Evolutionary conservation across 2,797 vertebrate genomes (phyloP), one percentile per base, ranked within the genome.

Genomic region (Chrysocyon brachyurus): DNA sequence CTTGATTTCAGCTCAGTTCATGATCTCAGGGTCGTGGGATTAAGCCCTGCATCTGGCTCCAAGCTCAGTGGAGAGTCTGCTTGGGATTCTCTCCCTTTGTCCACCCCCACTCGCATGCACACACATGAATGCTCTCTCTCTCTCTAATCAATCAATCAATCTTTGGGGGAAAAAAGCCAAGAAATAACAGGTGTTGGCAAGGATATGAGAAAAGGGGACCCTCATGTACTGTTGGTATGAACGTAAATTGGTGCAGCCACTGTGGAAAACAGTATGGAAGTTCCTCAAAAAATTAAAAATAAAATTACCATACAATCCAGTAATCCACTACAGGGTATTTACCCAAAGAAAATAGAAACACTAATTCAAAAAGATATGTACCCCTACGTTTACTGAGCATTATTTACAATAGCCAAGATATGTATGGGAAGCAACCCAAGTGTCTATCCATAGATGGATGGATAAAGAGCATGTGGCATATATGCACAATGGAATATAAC

Each of bases 401-500:
- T 4, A 46, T 28, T 46, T 31, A 31, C 26, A 28, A 26, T 17
- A 31, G 26, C 46, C 46, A 31, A 16, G 28, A 24, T 9, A 1
- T 5, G 66, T 21, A 10, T n/a, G 26, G 22, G 72, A 16, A 28
- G 26, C 46, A 31, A 9, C 33, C 73, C 73, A 28, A 10, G 73
- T 10, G 46, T 1, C 4, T 15, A 1, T 5, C 73, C 73, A 24
- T 8, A 2, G 26, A 17, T 10, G 40, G 46, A 14, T 5, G 46
- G 73, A 16, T 5, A 28, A 31, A 73, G 70, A 26, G 14, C 40
- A 2, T 9, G 15, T 3, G 14, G 26, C 3, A 0, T 2, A 0
- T 1, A 8, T 4, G 5, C 26, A 1, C 26, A 2, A 49, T 4
- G 1, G 46, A 31, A 6, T 28, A 17, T 3, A 7, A 28, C 46